phyloP scores from a whole-genome alignment of 2,888 invertebrate species.

The Coecobrya sp. region DNA sequence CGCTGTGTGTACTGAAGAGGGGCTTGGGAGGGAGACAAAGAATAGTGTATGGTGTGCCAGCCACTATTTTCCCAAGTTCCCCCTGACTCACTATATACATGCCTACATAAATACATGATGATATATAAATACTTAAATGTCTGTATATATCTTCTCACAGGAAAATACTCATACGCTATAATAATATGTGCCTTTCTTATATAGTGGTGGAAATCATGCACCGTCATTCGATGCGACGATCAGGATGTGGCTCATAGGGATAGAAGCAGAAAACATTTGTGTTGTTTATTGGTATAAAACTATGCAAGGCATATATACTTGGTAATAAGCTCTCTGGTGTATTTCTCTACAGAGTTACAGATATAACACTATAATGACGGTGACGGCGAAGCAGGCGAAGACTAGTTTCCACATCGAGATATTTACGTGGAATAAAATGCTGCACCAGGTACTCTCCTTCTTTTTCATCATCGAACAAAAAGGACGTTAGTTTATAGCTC shows the following conservation, averaged over 20 bases:
- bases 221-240: slow-evolving; percentile 64
- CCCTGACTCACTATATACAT: slow-evolving; percentile 52
- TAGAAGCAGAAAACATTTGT: slow-evolving; percentile 42
- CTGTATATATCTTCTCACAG: neutral
- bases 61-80: slow-evolving; percentile 70
- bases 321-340: slow-evolving; percentile 46
- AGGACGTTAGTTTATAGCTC: slow-evolving; percentile 47
- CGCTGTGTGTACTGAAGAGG: slow-evolving; percentile 12
- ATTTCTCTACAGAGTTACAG: slow-evolving; percentile 41
- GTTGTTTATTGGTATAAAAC: slow-evolving; percentile 13
- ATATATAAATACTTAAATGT: neutral
- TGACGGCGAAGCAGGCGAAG: slow-evolving; percentile 56
- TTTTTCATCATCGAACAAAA: slow-evolving; percentile 70
- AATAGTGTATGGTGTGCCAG: slow-evolving; percentile 52
- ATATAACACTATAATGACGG: slow-evolving; percentile 45
- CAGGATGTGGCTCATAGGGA: slow-evolving; percentile 74
- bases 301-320: slow-evolving; percentile 28
- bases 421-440: slow-evolving; percentile 70
- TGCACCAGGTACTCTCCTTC: slow-evolving; percentile 45
- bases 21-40: slow-evolving; percentile 64
- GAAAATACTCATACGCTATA: neutral
- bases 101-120: neutral
- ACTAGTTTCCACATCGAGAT: slow-evolving; percentile 71
- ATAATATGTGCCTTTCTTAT: neutral
- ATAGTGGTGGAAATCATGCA: slow-evolving; percentile 59